Base-by-base conservation (phyloP, 92 coral and sea anemone species). In the Epizoanthus ramosus region DNA sequence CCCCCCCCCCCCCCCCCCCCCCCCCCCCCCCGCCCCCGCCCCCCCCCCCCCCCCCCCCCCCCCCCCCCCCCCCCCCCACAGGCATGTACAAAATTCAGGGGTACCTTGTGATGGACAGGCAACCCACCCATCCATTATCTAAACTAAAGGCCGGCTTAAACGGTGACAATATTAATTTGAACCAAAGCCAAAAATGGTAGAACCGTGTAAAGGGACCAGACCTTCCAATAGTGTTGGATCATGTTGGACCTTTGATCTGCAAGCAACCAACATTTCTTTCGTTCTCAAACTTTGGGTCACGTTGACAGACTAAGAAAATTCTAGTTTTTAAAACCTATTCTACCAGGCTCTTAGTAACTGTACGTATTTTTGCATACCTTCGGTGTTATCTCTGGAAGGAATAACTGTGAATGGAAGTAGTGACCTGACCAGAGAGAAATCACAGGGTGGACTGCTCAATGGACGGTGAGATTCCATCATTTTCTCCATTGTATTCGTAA, bases 341-440 rank as follows among this genome's bases (percentile, higher is more conserved):
- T 50, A 50, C 54, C 54, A 50, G 35, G 0, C 31, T 25, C 12
- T 1, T 6, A 10, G 23, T 23, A 14, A 19, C 58, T 4, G 4
- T 33, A 58, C 4, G 12, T 18, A n/a, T n/a, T 8, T 14, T 41
- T 7, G 47, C 71, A 14, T 59, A 77, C 82, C 82, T 77, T 59
- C 57, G 9, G 54, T 1, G 21, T 19, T 39, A 5, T 77, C 69
- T 63, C 41, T 22, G 14, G 71, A n/a, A 60, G 82, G 16, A 41
- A 77, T 69, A 61, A 77, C 25, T 13, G 70, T 19, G 28, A 77
- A 77, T 1, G 82, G 82, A 24, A 60, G 19, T 47, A 61, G 47
- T 9, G 71, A 77, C 3, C 14, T 28, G 15, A 69, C 66, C 57
- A 77, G 25, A 19, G 82, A 77, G 57, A 77, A 17, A 39, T 61